These are phyloP conservation scores for human (Homo sapiens) DNA, from an alignment of 2,113 vertebrate genomes.

Conservation along the genomic window DNA sequence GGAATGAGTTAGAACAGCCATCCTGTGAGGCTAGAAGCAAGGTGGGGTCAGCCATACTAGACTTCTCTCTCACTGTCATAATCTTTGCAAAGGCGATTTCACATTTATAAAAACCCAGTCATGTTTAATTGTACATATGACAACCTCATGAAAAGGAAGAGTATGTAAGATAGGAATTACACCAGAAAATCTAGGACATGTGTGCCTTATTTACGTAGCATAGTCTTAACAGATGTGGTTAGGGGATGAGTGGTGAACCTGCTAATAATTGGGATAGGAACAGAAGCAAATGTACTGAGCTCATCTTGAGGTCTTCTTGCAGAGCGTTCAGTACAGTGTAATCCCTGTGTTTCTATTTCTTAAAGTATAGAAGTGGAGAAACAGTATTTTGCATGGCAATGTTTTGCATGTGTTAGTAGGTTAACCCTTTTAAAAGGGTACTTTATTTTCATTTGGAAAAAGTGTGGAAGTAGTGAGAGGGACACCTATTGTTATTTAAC, in stretches of 20 bases:
- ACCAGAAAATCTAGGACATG: background rate
- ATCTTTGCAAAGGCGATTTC: no score
- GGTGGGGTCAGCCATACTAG: no score
- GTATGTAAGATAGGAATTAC: background rate
- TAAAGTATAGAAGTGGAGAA: background rate
- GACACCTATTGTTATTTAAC: background rate
- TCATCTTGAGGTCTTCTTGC: background rate
- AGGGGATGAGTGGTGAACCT: background rate
- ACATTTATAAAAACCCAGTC: background rate
- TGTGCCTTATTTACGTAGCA: background rate
- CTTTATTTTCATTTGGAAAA: background rate
- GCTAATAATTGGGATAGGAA: background rate
- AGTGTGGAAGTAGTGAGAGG: background rate
- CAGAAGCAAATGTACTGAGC: background rate
- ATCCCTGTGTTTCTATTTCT: slow-evolving; percentile 31
- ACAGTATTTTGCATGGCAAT: background rate
- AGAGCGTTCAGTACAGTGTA: background rate
- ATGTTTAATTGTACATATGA: background rate
- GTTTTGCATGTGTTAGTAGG: background rate
- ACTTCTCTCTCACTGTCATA: no score
- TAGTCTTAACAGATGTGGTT: background rate
- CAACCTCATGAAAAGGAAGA: background rate
- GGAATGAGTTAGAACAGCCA: no score
- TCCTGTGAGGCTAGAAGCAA: no score
- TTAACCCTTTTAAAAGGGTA: background rate